Evolutionary conservation across 2,888 invertebrate species (phyloP).

Genomic region (Napeogenes inachia): DNA sequence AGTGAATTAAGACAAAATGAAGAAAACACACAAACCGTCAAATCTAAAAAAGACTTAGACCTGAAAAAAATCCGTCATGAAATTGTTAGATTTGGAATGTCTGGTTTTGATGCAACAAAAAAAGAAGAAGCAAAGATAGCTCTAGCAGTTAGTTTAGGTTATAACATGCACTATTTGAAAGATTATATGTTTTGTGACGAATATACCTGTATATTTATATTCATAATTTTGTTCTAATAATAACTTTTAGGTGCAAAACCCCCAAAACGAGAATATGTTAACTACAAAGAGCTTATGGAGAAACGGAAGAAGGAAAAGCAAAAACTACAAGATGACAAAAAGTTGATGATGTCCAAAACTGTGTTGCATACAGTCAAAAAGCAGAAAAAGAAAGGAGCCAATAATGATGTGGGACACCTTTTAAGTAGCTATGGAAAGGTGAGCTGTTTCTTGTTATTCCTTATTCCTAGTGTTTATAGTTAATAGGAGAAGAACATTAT

Average conservation of each 20-base stretch:
- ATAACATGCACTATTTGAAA: neutral
- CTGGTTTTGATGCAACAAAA: slow-evolving; percentile 82
- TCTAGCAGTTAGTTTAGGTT: slow-evolving; percentile 86
- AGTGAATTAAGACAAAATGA: slow-evolving; percentile 15
- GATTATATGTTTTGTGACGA: neutral
- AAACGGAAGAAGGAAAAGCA: slow-evolving; percentile 78
- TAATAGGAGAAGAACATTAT: no score
- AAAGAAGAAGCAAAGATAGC: slow-evolving; percentile 88
- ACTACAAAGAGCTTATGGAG: slow-evolving; percentile 84
- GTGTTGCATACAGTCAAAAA: slow-evolving; percentile 73
- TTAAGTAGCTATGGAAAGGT: slow-evolving; percentile 72
- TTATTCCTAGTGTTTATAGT: neutral
- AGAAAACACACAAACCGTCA: slow-evolving; percentile 29
- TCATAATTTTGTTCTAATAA: neutral
- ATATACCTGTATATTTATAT: neutral
- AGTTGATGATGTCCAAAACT: slow-evolving; percentile 79
- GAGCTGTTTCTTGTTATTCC: neutral
- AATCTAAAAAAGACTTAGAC: slow-evolving; percentile 75
- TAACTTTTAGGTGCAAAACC: slow-evolving; percentile 83
- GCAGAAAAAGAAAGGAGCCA: slow-evolving; percentile 65
- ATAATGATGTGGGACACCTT: slow-evolving; percentile 70
- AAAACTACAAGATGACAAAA: slow-evolving; percentile 63
- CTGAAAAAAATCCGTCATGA: slow-evolving; percentile 88
- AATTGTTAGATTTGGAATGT: slow-evolving; percentile 89
- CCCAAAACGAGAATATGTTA: slow-evolving; percentile 81